Conservation (phyloP, 2,888 invertebrate species). For the Orchesella flavescens region DNA sequence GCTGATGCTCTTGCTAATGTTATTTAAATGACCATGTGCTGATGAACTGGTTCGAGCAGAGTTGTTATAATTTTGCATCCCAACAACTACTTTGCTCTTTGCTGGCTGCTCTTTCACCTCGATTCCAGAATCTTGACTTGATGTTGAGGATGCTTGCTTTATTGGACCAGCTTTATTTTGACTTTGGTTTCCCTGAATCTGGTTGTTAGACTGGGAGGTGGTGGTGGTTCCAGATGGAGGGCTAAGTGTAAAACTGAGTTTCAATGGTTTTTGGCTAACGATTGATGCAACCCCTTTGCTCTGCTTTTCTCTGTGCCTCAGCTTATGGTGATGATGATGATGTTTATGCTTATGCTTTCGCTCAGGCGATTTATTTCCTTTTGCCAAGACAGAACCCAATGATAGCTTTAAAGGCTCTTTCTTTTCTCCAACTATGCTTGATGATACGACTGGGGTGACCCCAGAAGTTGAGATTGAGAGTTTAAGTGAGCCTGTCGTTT, state of each 20-base stretch:
- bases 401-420: conserved; percentile 63
- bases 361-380: conserved; percentile 63
- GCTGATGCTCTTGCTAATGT: conserved; percentile 67
- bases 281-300: conserved; percentile 58
- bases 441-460: conserved; percentile 53
- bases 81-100: conserved; percentile 47
- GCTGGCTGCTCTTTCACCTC: conserved; percentile 38
- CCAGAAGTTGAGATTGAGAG: conserved; percentile 65
- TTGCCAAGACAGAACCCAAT: conserved; percentile 59
- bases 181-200: conserved; percentile 50
- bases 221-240: conserved; percentile 47
- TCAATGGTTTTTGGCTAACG: conserved; percentile 60
- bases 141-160: neutral
- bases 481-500: conserved; percentile 63
- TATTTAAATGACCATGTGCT: conserved; percentile 66
- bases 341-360: conserved; percentile 71
- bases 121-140: conserved; percentile 20
- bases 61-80: conserved; percentile 59
- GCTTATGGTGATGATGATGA: conserved; percentile 65
- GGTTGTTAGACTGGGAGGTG: conserved; percentile 9
- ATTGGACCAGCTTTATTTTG: conserved; percentile 36
- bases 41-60: conserved; percentile 62
- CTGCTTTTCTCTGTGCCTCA: conserved; percentile 68
- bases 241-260: conserved; percentile 62
- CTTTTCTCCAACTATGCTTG: conserved; percentile 45